Base-by-base conservation (phyloP, 1,140 invertebrate genomes). In the Diuraphis noxia region DNA sequence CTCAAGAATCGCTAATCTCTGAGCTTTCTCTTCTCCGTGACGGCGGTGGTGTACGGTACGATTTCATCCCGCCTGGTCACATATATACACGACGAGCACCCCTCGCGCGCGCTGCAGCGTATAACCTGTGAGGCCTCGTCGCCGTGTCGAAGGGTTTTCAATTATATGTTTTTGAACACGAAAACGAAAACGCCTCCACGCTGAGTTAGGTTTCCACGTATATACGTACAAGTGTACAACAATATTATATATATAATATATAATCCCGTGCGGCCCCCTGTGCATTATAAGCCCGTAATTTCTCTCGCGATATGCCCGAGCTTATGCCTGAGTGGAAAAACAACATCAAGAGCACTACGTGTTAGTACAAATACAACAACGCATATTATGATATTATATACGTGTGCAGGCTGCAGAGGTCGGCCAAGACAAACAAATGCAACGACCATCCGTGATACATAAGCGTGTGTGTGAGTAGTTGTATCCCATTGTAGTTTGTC, bases 1-100 rank as follows among this genome's bases (percentile, higher is more conserved):
- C 86, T 88, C 86, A 63, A 88, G 86, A 88, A 88, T 88, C 86
- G 36, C 86, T 88, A 88, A 88, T 88, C 49, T 63, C 86, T 63
- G 86, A 88, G 52, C 49, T 88, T 6, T 63, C 86, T 88, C 85
- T 17, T 30, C 25, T 19, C 34, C 1, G 23, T 21, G 46, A 49
- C 13, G 34, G 84, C 43, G 41, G n/a, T 7, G 81, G 43, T 46
- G n/a, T 19, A 43, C 17, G 38, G 38, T 40, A n/a, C 41, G 41
- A 43, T 86, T 86, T 46, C 23, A 46, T 19, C 21, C 19, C 43
- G 6, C 19, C 41, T 3, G 19, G n/a, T 19, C 7, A 6, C 19
- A n/a, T 79, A 77, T 40, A 10, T 7, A 13, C 21, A 40, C 30
- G 34, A 36, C 41, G 19, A 36, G 0, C 56, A 72, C 56, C 56